Percentiles rank a stretch among this genome's conserved stretches.
These are phyloP conservation scores for Drosophila murphyi DNA, from an alignment of 1,140 invertebrate species.

Conservation along the genomic window DNA sequence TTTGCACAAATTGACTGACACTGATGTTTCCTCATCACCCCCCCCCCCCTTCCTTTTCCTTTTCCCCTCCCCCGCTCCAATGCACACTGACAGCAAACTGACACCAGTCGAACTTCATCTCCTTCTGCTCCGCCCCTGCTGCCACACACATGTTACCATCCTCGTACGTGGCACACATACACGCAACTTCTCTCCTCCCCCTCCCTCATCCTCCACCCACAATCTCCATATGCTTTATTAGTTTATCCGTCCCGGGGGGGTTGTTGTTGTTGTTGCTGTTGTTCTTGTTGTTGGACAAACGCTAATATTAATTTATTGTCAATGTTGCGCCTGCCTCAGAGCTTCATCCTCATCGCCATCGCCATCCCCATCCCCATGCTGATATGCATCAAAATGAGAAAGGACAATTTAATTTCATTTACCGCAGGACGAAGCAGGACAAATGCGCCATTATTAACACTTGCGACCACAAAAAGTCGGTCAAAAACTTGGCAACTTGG, in stretches of 20 bases:
- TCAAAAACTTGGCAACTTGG: slow-evolving; percentile 48
- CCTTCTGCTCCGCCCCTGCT: background rate
- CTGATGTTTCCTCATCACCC: slow-evolving; percentile 47
- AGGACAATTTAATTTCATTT: slow-evolving; percentile 83
- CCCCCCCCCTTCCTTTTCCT: background rate
- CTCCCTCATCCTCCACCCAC: background rate
- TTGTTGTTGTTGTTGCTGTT: slow-evolving; percentile 13
- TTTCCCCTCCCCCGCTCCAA: background rate
- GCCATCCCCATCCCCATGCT: slow-evolving; percentile 25
- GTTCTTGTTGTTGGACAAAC: slow-evolving; percentile 29
- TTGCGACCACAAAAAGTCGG: slow-evolving; percentile 79
- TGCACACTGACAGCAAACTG: slow-evolving; percentile 66
- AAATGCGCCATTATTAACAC: slow-evolving; percentile 76
- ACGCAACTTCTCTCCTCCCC: slow-evolving; percentile 24
- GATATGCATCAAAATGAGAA: slow-evolving; percentile 76
- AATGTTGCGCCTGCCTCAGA: slow-evolving; percentile 24
- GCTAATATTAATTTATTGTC: slow-evolving; percentile 82
- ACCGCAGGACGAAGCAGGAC: slow-evolving; percentile 42
- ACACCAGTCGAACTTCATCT: slow-evolving; percentile 66
- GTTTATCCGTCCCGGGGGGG: slow-evolving; percentile 62
- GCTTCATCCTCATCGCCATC: background rate
- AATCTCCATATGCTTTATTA: slow-evolving; percentile 77
- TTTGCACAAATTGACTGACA: slow-evolving; percentile 75
- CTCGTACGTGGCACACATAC: slow-evolving; percentile 34
- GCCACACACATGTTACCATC: slow-evolving; percentile 39